Evolutionary conservation across 92 coral and sea anemone genomes (phyloP).

Genomic region (Heliopora coerulea): DNA sequence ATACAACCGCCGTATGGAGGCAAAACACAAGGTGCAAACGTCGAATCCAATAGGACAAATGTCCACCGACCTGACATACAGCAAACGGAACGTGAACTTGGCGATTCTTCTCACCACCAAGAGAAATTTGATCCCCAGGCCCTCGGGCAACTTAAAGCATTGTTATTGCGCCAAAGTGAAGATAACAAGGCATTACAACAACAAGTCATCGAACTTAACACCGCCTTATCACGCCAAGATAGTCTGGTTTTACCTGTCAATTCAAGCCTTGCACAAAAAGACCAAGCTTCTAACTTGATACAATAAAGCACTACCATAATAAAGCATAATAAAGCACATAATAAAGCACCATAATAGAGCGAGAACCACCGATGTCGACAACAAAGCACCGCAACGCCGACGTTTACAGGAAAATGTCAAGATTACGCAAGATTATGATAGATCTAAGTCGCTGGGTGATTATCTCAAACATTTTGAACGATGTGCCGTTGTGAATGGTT

Average conservation of each 20-base stretch:
- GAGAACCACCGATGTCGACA: neutral
- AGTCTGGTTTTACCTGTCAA: neutral
- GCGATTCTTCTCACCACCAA: neutral
- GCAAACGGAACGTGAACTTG: neutral
- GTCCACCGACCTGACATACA: neutral
- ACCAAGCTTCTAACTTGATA: neutral
- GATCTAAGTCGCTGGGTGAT: constrained; percentile 48
- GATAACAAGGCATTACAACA: neutral
- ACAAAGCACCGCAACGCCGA: constrained; percentile 12
- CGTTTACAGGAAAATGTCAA: constrained; percentile 28
- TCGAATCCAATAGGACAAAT: too few relatives aligned
- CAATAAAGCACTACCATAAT: neutral
- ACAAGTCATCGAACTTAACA: constrained; percentile 6
- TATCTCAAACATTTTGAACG: constrained; percentile 49
- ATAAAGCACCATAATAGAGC: too few relatives aligned
- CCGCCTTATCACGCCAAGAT: neutral
- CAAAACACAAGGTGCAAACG: too few relatives aligned
- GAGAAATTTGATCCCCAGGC: neutral
- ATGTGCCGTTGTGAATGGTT: constrained; percentile 47
- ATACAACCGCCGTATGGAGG: too few relatives aligned
- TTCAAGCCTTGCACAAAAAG: neutral
- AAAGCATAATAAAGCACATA: neutral
- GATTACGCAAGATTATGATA: constrained; percentile 33
- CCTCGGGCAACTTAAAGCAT: neutral
- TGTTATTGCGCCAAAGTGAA: constrained; percentile 1